These are phyloP conservation scores for Syngnathus typhle DNA, from an alignment of 2,113 vertebrate species.

Conservation along the genomic window DNA sequence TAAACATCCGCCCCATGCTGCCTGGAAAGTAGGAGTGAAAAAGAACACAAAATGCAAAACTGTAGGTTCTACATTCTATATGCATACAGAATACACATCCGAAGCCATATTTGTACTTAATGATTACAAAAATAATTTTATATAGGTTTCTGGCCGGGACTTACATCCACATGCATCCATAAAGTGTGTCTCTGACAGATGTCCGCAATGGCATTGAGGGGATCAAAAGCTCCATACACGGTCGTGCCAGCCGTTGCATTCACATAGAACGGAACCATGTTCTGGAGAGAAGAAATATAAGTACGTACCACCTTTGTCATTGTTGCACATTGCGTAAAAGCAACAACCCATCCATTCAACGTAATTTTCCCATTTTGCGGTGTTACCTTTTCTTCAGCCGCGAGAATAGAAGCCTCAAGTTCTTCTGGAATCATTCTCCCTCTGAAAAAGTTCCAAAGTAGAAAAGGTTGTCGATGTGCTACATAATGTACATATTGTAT, in stretches of 20 bases:
- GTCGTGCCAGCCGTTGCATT: conserved; percentile 67
- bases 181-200: conserved; percentile 55
- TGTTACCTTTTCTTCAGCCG: conserved; percentile 55
- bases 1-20: conserved; percentile 66
- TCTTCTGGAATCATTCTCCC: conserved; percentile 71
- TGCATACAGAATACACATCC: too few relatives aligned
- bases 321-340: neutral
- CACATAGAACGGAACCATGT: conserved; percentile 64
- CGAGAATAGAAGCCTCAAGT: conserved; percentile 61
- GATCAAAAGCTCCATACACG: conserved; percentile 65
- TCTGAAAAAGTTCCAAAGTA: conserved; percentile 22
- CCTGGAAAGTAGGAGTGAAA: conserved; percentile 35
- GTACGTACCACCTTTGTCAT: neutral
- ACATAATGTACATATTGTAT: too few relatives aligned
- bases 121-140: too few relatives aligned
- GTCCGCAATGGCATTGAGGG: conserved; percentile 56
- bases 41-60: neutral
- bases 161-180: conserved; percentile 70
- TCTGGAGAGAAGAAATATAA: conserved; percentile 37
- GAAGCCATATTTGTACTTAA: too few relatives aligned
- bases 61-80: too few relatives aligned
- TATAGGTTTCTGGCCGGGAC: neutral
- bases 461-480: neutral
- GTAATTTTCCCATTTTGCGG: neutral
- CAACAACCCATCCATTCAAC: neutral